phyloP scores from a whole-genome alignment of 2,113 vertebrate genomes.

The Corythaeola cristata region DNA sequence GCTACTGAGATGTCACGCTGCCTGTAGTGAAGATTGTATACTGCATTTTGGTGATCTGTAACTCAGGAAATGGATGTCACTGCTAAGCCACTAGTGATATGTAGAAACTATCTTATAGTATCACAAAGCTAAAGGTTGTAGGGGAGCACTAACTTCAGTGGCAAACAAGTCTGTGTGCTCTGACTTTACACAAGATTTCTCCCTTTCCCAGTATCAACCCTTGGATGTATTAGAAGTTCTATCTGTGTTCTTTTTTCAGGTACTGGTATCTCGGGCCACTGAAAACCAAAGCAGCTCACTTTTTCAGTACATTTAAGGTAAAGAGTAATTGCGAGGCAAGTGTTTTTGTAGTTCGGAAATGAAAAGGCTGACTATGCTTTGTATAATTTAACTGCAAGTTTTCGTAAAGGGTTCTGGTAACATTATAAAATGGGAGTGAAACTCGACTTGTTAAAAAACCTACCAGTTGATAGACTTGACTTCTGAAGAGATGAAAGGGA shows the following conservation, averaged over 20 bases:
- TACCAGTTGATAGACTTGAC: neutral
- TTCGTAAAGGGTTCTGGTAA: neutral
- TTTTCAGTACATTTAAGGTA: constrained; percentile 89
- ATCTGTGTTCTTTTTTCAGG: constrained; percentile 68
- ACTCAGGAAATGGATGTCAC: neutral
- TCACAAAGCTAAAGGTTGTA: neutral
- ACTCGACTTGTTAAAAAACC: neutral
- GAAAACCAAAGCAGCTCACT: constrained; percentile 91
- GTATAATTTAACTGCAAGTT: neutral
- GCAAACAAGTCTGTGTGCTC: neutral
- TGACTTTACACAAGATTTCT: neutral
- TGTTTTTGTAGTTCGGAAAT: neutral
- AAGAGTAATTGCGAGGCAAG: neutral
- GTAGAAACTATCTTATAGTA: neutral
- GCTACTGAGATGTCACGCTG: neutral
- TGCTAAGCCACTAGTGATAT: neutral
- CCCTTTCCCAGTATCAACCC: neutral
- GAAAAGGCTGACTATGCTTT: neutral
- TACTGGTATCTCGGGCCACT: constrained; percentile 97
- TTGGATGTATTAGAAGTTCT: neutral
- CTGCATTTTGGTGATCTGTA: neutral
- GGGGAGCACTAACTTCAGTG: neutral
- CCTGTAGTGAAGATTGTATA: neutral
- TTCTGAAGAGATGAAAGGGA: neutral
- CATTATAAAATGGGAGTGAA: neutral